Percentiles rank a stretch among this genome's conserved stretches.
phyloP scores from a whole-genome alignment of 2,113 vertebrate genomes.

The Trachemys scripta region DNA sequence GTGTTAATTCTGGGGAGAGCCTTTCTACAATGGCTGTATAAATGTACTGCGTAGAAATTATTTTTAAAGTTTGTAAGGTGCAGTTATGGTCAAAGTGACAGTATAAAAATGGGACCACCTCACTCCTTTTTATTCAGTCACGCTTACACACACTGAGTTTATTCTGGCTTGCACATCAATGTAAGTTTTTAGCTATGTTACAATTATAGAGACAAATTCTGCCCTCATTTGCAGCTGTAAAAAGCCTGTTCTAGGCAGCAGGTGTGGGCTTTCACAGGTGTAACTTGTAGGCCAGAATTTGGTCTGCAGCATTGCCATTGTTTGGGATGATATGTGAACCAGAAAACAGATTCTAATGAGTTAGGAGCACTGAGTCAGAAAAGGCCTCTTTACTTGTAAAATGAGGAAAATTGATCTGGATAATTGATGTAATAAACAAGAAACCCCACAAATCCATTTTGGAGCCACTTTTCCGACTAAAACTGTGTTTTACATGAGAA shows the following conservation, averaged over 20 bases:
- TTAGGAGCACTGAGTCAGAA: neutral
- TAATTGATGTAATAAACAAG: neutral
- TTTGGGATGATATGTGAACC: neutral
- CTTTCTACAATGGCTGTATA: no score
- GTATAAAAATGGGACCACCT: neutral
- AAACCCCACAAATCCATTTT: neutral
- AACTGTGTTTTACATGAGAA: neutral
- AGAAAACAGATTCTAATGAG: neutral
- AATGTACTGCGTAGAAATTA: neutral
- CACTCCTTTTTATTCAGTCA: neutral
- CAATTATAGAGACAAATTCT: neutral
- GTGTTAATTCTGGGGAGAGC: neutral
- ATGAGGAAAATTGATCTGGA: neutral
- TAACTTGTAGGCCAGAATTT: neutral
- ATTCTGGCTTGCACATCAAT: fast-evolving
- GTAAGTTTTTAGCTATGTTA: fast-evolving
- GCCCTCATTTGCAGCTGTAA: neutral
- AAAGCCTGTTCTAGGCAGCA: neutral
- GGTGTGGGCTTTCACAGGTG: neutral
- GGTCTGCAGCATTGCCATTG: neutral
- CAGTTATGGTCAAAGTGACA: neutral
- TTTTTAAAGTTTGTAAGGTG: neutral
- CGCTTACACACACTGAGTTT: neutral
- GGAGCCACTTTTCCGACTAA: neutral
- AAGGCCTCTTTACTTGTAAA: neutral